Base-by-base conservation (phyloP, 2,888 invertebrate species). In the Limenitis camilla region DNA sequence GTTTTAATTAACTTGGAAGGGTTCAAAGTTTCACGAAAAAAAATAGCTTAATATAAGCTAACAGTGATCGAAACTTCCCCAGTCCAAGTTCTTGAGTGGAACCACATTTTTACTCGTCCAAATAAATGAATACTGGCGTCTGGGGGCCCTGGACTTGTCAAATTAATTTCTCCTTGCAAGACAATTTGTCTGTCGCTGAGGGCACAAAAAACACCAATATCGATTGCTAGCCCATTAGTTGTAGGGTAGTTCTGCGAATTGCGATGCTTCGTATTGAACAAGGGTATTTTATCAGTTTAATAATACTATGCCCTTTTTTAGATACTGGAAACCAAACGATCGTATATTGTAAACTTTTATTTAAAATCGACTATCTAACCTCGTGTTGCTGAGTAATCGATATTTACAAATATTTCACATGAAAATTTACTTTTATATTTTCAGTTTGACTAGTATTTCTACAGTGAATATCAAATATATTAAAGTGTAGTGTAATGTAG, bases 151-250 rank as follows among this genome's bases (percentile, higher is more conserved):
- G 65, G 74, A 81, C 81, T 84, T 84, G 86, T 86, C 87, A 87
- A 87, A 87, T 87, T 87, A 87, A 87, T 87, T 86, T 85, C 78
- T 81, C 76, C 81, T 80, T 74, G 78, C 76, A 80, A 84, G 83
- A 84, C 86, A 78, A 87, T 86, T 86, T 85, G 86, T 86, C 84
- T 81, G 74, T 62, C 67, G 76, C 72, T 70, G 66, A 69, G 67
- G 76, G 78, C 66, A 63, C 65, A 71, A 79, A 85, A 86, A 87
- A 87, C 81, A 72, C 78, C 67, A 64, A 71, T 74, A 78, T 84
- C 81, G 84, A 82, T 82, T 76, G 81, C 71, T 68, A 54, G 69
- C 65, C 80, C 76, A 84, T 84, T 81, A 80, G 76, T 80, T 67
- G 52, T 59, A 61, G 61, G 43, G 59, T 56, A 58, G 63, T 64